Base-by-base conservation (phyloP, 2,797 vertebrate genomes). In the Melanotaenia nigrans region DNA sequence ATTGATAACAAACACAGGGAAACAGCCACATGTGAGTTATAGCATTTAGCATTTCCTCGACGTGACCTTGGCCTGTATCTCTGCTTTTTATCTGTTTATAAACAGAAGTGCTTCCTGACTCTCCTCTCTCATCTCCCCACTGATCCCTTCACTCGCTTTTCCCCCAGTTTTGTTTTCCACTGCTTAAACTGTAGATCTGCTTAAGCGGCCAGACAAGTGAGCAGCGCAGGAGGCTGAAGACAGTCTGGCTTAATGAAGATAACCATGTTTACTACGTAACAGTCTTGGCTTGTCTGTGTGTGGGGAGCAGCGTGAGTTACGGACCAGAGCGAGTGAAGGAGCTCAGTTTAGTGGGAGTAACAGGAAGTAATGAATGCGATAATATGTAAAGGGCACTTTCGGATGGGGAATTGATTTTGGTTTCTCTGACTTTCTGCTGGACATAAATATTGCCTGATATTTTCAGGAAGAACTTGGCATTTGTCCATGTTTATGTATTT, bases 291-390 rank as follows among this genome's bases (percentile, higher is more conserved):
- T 13, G 55, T 60, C 47, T 68, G 60, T 72, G 62, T 58, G 65
- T 53, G 54, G 25, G 61, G 35, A 30, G 22, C 62, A 30, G 77
- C 60, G 75, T 56, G 78, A 76, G 75, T 82, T 69, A 66, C 25
- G 45, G 0, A 60, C 36, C 38, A 61, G 57, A 38, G 20, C 45
- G 35, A 78, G n/a, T n/a, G 61, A 59, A 9, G 73, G 57, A 79
- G 57, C 70, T 75, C 49, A 70, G 18, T 78, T 73, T 61, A 74
- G 75, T 12, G 64, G 53, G 71, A 82, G 83, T 62, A 84, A 83
- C 83, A 86, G 85, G 82, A 91, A 89, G 74, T 77, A 83, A 89
- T 92, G 87, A 85, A 84, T 90, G 65, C 1, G 5, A 79, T 78
- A 60, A 81, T 72, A 61, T 28, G 35, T 59, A 84, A 86, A 89